Evolutionary conservation across 2,888 invertebrate species (phyloP).

Genomic region (Archips crataeganus): DNA sequence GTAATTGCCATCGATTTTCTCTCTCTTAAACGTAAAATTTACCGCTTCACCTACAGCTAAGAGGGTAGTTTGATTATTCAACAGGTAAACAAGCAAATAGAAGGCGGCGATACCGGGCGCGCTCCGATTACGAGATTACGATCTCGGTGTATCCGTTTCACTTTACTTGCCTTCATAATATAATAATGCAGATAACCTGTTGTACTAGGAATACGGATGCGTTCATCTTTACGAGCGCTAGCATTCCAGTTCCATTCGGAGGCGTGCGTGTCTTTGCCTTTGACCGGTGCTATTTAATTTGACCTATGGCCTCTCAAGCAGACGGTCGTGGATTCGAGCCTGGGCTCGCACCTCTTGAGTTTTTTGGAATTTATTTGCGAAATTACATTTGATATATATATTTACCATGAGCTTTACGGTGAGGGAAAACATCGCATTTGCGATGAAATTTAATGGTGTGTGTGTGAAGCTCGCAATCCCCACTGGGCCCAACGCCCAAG

Average conservation of each 20-base stretch:
- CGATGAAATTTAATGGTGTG: too few relatives aligned
- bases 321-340: too few relatives aligned
- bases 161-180: not conserved
- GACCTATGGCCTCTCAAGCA: too few relatives aligned
- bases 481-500: too few relatives aligned
- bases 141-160: slow-evolving; percentile 37
- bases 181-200: not conserved
- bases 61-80: slow-evolving; percentile 38
- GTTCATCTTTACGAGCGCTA: not conserved
- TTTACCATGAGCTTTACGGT: too few relatives aligned
- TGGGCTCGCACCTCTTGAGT: too few relatives aligned
- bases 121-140: slow-evolving; percentile 39
- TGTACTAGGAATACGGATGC: not conserved
- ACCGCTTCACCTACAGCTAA: not conserved
- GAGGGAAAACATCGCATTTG: too few relatives aligned
- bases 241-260: not conserved
- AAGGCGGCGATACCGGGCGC: slow-evolving; percentile 20
- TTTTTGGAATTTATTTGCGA: too few relatives aligned
- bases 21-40: not conserved
- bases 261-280: not conserved
- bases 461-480: too few relatives aligned
- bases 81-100: slow-evolving; percentile 27
- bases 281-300: too few relatives aligned
- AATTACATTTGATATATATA: too few relatives aligned
- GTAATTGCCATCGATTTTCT: not conserved